Base-by-base conservation (phyloP, 2,888 invertebrate genomes). In the Caenorhabditis afra region DNA sequence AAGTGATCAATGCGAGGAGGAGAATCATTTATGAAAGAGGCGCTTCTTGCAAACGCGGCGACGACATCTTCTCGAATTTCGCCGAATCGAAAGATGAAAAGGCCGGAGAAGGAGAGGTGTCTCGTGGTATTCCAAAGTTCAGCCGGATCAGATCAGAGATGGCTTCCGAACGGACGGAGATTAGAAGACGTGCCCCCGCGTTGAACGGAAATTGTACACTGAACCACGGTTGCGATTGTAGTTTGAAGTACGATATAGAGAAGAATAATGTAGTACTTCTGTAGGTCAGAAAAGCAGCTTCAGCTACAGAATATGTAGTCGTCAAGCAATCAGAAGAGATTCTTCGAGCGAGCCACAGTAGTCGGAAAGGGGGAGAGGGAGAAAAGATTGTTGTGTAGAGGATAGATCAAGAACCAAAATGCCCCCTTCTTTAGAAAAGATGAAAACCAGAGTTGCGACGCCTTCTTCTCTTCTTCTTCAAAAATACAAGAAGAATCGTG, bases 401-500 rank as follows among this genome's bases (percentile, higher is more conserved):
- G 29, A 29, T 18, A 35, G 53, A 53, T 53, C 53, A 53, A 37
- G 53, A 53, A 53, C 53, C 53, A 37, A 53, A 7, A 35, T 35
- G 53, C 18, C 53, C 8, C 53, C 35, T 10, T 35, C 37, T 37
- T 29, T 53, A 35, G 41, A 55, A 55, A 55, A 16, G 37, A 55
- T 20, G 37, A 55, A 35, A 41, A 41, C 55, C n/a, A 18, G 23
- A 55, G 29, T 55, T 35, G 47, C 47, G 18, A 55, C 45, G 1
- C 53, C 29, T 39, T 29, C 14, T 59, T 18, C 44, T 59, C 53
- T 10, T 47, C 66, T 55, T 67, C 58, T 71, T 62, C 62, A 71
- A 71, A 71, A 71, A 71, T 71, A 62, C 62, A 64, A 62, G 49
- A 66, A 66, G 53, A 61, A 70, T 71, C 62, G 62, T 71, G 71